Base-by-base conservation (phyloP, 2,888 invertebrate species). In the Orthosia gracilis region DNA sequence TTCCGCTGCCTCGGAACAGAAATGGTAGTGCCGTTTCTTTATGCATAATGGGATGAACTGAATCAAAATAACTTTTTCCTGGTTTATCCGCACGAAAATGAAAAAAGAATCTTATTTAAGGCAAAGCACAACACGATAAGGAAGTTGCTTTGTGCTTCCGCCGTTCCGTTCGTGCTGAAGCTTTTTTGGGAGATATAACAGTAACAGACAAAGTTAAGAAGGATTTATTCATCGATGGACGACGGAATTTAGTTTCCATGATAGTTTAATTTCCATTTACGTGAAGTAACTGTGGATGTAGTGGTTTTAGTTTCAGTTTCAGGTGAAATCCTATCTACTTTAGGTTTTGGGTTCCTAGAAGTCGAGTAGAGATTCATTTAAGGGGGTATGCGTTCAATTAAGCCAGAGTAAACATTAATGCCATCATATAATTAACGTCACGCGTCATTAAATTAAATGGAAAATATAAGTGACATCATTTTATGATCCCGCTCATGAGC, bases 11-110 rank as follows among this genome's bases (percentile, higher is more conserved):
- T 70, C 67, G 31, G 47, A 83, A 72, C 71, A 72, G 54, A 64
- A 69, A 69, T 65, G 64, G 59, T 72, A 67, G 71, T 69, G 64
- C 71, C 67, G 54, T 80, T 83, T 80, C 63, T 67, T 67, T 76
- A 67, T 83, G 82, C 69, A 69, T 80, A 82, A 82, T 73, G 67
- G 65, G 61, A 69, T 57, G 67, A 70, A 73, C 64, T 70, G 59
- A 69, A 79, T 68, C 40, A 80, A 76, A 84, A 76, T 84, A 73
- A 84, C 23, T 70, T 82, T 71, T 75, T 82, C 65, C 50, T 21
- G 47, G 26, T 67, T 63, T 45, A 55, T 63, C 57, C 57, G 11
- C 15, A 63, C 15, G 40, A 54, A 64, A 54, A 73, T 80, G 74
- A 66, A 66, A 74, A 78, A 72, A 72, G 17, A 63, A 31, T 15